These are phyloP conservation scores for Agelastica alni DNA, from an alignment of 2,888 invertebrate species.

Conservation along the genomic window DNA sequence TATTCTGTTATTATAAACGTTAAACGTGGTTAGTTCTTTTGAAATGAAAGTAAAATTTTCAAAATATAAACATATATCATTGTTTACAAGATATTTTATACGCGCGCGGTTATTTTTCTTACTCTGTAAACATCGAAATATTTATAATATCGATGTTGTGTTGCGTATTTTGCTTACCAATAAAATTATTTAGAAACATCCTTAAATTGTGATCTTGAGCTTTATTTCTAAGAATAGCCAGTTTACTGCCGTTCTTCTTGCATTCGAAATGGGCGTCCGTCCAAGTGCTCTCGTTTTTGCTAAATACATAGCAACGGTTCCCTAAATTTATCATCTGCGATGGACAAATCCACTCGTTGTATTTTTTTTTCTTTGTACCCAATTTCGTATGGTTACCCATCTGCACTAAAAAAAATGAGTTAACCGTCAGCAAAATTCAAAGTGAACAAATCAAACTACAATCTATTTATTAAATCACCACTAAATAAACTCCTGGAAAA, in stretches of 20 bases:
- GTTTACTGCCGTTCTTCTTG: slow-evolving; percentile 41
- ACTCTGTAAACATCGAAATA: too few species aligned
- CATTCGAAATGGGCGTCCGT: slow-evolving; percentile 47
- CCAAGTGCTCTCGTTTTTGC: slow-evolving; percentile 43
- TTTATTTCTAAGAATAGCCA: slow-evolving; percentile 43
- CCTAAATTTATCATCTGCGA: slow-evolving; percentile 45
- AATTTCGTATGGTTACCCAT: slow-evolving; percentile 12
- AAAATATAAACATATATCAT: too few species aligned
- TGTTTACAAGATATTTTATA: too few species aligned
- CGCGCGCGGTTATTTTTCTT: too few species aligned
- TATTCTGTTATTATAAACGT: too few species aligned
- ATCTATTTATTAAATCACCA: too few species aligned
- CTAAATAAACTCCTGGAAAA: too few species aligned
- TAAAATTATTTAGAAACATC: slow-evolving; percentile 44
- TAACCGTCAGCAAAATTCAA: too few species aligned
- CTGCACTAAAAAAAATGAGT: slow-evolving; percentile 34
- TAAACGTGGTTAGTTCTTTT: too few species aligned
- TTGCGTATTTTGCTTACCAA: slow-evolving; percentile 38
- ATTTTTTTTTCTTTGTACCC: slow-evolving; percentile 12
- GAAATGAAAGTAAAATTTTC: too few species aligned
- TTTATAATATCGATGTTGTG: too few species aligned
- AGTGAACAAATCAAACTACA: too few species aligned
- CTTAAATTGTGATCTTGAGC: slow-evolving; percentile 43
- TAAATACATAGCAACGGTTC: slow-evolving; percentile 48
- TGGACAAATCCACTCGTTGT: slow-evolving; percentile 42